Evolutionary conservation across 2,888 invertebrate species (phyloP).

Genomic region (Catotricha subobsoleta): DNA sequence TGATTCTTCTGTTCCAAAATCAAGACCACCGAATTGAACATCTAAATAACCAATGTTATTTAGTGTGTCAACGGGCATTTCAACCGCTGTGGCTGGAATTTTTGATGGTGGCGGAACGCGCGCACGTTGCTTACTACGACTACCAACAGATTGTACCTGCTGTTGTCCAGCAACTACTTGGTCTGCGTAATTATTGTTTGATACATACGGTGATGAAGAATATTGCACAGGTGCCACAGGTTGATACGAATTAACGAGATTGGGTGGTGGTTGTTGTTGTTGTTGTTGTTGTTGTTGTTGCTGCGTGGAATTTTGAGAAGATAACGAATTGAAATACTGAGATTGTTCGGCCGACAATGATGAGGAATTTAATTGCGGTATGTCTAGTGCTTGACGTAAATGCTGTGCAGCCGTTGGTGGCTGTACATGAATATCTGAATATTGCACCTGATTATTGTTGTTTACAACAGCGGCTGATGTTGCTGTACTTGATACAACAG

Average conservation of each 20-base stretch:
- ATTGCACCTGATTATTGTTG: conserved; percentile 18
- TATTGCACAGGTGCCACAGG: conserved; percentile 22
- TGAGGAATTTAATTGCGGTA: conserved; percentile 37
- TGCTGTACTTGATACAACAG: conserved; percentile 20
- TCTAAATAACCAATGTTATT: conserved; percentile 61
- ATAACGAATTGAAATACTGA: conserved; percentile 38
- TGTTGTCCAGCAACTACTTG: conserved; percentile 18
- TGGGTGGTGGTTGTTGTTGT: background rate
- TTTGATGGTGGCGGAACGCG: conserved; percentile 72
- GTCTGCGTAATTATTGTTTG: conserved; percentile 23
- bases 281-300: background rate
- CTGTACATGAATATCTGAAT: conserved; percentile 26
- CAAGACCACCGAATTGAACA: conserved; percentile 85
- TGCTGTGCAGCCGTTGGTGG: conserved; percentile 23
- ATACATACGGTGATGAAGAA: conserved; percentile 21
- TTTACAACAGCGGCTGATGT: conserved; percentile 17
- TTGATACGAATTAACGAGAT: conserved; percentile 6
- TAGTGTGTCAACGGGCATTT: conserved; percentile 82
- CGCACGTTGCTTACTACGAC: conserved; percentile 39
- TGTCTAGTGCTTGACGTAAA: conserved; percentile 14
- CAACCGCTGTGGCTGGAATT: conserved; percentile 88
- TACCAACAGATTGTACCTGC: conserved; percentile 13
- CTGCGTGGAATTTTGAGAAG: conserved; percentile 19
- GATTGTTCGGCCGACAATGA: conserved; percentile 42
- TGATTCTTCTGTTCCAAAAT: conserved; percentile 39